Conservation (phyloP, 1,140 invertebrate species). For the Papilio polyxenes region DNA sequence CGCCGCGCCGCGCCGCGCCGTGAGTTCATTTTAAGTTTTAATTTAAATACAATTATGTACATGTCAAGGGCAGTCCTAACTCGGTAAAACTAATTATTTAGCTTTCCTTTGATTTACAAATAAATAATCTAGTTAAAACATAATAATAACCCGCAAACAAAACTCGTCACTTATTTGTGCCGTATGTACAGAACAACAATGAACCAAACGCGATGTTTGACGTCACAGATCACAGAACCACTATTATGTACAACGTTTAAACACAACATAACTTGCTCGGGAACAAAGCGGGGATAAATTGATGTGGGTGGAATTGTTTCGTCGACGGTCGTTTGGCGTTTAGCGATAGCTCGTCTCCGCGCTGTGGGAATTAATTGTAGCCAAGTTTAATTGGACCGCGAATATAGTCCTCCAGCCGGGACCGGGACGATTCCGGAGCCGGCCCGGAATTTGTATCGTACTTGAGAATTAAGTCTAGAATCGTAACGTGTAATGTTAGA, state of each 20-base stretch:
- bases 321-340: conserved; percentile 13
- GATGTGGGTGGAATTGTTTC: not conserved
- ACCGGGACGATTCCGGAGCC: not conserved
- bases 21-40: conserved; percentile 35
- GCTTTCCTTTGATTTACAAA: not conserved
- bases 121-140: not conserved
- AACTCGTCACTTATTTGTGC: not conserved
- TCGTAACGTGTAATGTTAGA: not conserved
- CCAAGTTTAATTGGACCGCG: conserved; percentile 11
- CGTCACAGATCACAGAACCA: not conserved
- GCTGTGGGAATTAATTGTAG: conserved; percentile 20
- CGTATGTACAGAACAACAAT: not conserved
- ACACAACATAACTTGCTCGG: not conserved
- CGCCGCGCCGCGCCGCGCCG: not conserved
- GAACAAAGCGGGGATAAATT: conserved; percentile 19
- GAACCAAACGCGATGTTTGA: not conserved
- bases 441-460: not conserved
- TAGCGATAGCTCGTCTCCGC: conserved; percentile 14
- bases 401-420: not conserved
- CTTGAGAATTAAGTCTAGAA: not conserved
- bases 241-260: not conserved
- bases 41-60: conserved; percentile 33
- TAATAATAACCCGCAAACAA: not conserved
- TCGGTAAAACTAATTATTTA: not conserved
- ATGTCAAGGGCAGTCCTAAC: not conserved